Conservation (phyloP, 2,113 vertebrate species). For the Anser brachyrhynchus region DNA sequence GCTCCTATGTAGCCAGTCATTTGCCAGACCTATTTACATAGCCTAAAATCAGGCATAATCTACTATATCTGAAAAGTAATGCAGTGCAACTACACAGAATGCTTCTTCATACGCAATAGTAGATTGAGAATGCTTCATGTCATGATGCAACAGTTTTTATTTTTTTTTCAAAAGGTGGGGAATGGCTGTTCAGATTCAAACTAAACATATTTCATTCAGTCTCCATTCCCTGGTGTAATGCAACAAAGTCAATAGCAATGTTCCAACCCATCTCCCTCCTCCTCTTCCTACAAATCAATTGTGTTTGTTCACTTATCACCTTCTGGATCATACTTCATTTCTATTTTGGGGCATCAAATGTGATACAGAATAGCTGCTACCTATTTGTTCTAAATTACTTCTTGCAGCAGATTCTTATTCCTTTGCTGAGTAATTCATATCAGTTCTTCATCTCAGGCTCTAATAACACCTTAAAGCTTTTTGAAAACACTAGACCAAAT, state of each 20-base stretch:
- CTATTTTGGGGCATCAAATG: constrained; percentile 41
- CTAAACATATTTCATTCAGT: constrained; percentile 48
- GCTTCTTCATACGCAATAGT: neutral
- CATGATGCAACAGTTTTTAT: constrained; percentile 28
- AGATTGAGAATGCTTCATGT: constrained; percentile 9
- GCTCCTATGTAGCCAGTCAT: neutral
- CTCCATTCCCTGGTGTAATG: neutral
- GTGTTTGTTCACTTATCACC: constrained; percentile 58
- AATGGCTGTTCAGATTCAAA: constrained; percentile 7
- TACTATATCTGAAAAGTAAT: constrained; percentile 1
- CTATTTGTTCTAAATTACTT: constrained; percentile 52
- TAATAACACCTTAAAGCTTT: constrained; percentile 11
- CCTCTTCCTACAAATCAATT: neutral
- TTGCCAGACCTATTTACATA: constrained; percentile 16
- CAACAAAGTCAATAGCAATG: constrained; percentile 46
- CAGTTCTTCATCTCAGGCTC: constrained; percentile 25
- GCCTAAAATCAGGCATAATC: neutral
- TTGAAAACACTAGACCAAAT: neutral
- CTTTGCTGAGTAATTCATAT: constrained; percentile 13
- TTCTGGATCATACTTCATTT: constrained; percentile 62
- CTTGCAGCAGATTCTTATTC: constrained; percentile 23
- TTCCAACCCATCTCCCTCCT: constrained; percentile 30
- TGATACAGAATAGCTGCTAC: constrained; percentile 20
- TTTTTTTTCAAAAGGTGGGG: constrained; percentile 50
- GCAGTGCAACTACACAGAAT: neutral